Percentiles rank a stretch among this genome's conserved stretches.
phyloP scores from a whole-genome alignment of 2,888 invertebrate species.

The Caenorhabditis sinica region DNA sequence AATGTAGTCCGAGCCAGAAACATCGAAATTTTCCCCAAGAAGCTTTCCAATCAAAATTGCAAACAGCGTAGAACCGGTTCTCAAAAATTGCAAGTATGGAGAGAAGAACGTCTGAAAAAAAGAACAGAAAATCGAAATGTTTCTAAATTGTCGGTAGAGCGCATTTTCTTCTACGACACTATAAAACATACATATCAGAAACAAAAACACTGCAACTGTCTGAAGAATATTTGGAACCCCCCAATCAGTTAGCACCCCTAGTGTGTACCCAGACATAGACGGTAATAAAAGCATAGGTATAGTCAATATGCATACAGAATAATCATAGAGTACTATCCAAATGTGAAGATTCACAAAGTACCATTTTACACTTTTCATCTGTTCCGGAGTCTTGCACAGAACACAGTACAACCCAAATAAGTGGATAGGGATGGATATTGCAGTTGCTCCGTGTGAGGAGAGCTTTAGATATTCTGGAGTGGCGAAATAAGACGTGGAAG shows the following conservation, averaged over 20 bases:
- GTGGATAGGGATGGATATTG: conserved; percentile 7
- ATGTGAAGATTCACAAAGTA: conserved; percentile 13
- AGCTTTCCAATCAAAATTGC: neutral
- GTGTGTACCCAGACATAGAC: neutral
- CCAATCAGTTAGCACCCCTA: neutral
- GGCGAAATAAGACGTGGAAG: neutral
- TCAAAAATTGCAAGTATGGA: conserved; percentile 20
- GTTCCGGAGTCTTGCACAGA: conserved; percentile 22
- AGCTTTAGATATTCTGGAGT: conserved; percentile 1
- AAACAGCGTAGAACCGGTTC: conserved; percentile 4
- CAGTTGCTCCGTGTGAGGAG: neutral
- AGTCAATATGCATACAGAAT: neutral
- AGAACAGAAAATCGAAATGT: too few relatives aligned
- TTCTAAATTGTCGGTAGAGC: too few relatives aligned
- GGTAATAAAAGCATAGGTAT: conserved; percentile 15
- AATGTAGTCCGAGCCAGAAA: conserved; percentile 1
- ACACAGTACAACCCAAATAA: conserved; percentile 10
- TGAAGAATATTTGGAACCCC: neutral
- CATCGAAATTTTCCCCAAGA: neutral
- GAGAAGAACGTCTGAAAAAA: neutral
- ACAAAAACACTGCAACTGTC: neutral
- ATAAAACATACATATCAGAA: neutral
- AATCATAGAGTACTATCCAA: conserved; percentile 6
- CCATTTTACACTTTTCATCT: conserved; percentile 44
- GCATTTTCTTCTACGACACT: too few relatives aligned